Evolutionary conservation across 2,113 vertebrate species (phyloP).

Genomic region (Emydura subglobosa): DNA sequence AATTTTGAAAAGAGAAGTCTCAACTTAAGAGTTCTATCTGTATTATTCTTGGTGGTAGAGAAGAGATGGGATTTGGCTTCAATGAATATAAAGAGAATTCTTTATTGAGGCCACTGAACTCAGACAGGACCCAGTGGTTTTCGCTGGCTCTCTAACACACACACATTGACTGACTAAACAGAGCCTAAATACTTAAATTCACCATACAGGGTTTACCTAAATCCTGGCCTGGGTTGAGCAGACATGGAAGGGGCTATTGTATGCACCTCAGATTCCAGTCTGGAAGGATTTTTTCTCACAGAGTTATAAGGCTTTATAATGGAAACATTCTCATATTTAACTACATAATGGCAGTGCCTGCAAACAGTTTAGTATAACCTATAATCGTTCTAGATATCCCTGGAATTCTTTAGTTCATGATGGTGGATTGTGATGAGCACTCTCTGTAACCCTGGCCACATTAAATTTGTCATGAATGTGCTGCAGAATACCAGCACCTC

Average conservation of each 20-base stretch:
- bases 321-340: background rate
- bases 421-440: background rate
- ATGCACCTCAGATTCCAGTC: background rate
- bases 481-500: background rate
- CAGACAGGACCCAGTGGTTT: background rate
- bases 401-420: background rate
- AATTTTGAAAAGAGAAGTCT: background rate
- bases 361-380: background rate
- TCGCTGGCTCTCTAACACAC: background rate
- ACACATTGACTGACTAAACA: background rate
- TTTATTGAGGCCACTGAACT: background rate
- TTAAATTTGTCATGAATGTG: background rate
- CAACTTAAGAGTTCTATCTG: background rate
- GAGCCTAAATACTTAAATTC: background rate
- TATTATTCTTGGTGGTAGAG: background rate
- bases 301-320: background rate
- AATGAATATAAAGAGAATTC: background rate
- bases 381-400: background rate
- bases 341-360: background rate
- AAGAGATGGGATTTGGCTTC: background rate
- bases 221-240: background rate
- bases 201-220: rapidly evolving
- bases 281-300: background rate
- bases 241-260: background rate
- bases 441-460: background rate